A percentile compares a stretch with the other conserved stretches of the same genome.
These are phyloP conservation scores for Phalera bucephala DNA, from an alignment of 2,888 invertebrate species.

Conservation along the genomic window DNA sequence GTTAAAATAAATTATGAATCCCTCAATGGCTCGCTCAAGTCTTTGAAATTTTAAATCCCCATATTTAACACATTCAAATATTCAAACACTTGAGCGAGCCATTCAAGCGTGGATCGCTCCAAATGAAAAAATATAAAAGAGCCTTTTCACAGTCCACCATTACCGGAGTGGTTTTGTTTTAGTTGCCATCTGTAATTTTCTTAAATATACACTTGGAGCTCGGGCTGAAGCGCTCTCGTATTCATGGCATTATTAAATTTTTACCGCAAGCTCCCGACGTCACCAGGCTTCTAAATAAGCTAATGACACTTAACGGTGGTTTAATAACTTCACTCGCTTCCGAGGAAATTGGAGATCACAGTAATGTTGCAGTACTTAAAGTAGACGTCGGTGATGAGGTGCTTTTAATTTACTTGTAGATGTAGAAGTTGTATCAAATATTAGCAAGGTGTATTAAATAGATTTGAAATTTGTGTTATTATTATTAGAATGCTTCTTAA, in stretches of 20 bases:
- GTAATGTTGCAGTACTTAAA: neutral
- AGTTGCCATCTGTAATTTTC: conserved; percentile 53
- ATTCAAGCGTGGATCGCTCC: conserved; percentile 22
- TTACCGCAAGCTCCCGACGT: conserved; percentile 7
- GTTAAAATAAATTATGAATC: conserved; percentile 7
- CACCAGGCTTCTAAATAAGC: conserved; percentile 21
- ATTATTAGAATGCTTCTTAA: no score
- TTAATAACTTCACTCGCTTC: conserved; percentile 16
- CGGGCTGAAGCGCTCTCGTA: conserved; percentile 22
- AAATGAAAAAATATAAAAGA: conserved; percentile 29
- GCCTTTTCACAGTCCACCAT: conserved; percentile 24
- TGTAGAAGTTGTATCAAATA: no score
- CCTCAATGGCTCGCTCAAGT: conserved; percentile 10
- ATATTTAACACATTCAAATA: conserved; percentile 22
- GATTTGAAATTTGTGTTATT: no score
- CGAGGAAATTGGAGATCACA: conserved; percentile 1
- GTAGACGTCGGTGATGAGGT: conserved; percentile 1
- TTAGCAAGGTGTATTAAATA: no score
- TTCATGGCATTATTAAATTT: conserved; percentile 34
- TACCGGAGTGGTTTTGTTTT: conserved; percentile 41
- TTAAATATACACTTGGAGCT: conserved; percentile 52
- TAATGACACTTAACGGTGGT: conserved; percentile 19
- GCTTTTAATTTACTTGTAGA: conserved; percentile 19
- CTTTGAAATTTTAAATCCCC: conserved; percentile 17
- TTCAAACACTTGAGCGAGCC: conserved; percentile 16